Evolutionary conservation across 2,888 invertebrate species (phyloP).

Genomic region (Nipponacmea schrenckii): DNA sequence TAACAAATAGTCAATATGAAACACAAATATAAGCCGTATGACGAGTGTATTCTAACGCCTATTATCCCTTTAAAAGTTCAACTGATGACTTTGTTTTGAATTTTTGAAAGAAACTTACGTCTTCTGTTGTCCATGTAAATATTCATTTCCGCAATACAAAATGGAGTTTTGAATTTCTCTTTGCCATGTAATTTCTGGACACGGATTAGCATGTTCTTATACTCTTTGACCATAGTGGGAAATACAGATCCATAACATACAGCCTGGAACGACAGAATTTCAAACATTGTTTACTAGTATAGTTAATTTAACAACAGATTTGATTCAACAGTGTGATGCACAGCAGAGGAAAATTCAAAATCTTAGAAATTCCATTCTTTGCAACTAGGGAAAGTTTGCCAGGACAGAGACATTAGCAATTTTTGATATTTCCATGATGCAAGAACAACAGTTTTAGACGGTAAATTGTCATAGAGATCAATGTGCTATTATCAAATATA

Average conservation of each 20-base stretch:
- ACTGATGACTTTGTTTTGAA: no score
- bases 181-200: conserved; percentile 59
- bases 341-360: neutral
- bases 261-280: conserved; percentile 35
- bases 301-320: neutral
- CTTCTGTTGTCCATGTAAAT: conserved; percentile 60
- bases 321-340: neutral
- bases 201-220: conserved; percentile 51
- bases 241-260: conserved; percentile 52
- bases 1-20: no score
- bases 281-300: neutral
- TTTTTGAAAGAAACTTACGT: no score
- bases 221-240: conserved; percentile 59
- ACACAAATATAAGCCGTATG: no score
- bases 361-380: neutral
- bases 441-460: neutral
- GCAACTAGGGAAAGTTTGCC: no score
- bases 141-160: conserved; percentile 53
- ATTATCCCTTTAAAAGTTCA: no score
- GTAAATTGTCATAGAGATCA: neutral
- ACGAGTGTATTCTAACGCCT: no score
- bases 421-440: neutral
- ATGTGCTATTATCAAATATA: neutral
- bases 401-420: neutral
- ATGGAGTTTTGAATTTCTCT: conserved; percentile 50